These are phyloP conservation scores for Halichondria panicea DNA, from an alignment of 37 sponge, comb jelly and placozoan genomes.

Conservation along the genomic window DNA sequence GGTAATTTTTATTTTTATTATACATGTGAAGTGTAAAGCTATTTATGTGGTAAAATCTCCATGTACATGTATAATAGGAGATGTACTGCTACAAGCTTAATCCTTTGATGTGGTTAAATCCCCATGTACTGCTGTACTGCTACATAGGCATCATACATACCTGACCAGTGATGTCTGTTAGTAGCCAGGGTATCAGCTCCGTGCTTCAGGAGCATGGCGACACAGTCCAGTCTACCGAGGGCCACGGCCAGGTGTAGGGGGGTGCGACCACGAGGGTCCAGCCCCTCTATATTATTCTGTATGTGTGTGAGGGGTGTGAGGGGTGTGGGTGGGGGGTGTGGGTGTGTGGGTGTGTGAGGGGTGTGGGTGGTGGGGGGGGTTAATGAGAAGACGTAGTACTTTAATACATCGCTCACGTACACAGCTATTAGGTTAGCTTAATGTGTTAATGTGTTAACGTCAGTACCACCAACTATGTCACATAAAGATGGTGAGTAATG, in stretches of 20 bases:
- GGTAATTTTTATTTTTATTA: too few relatives aligned
- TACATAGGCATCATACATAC: conserved; percentile 4
- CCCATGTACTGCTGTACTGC: neutral
- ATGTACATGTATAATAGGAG: too few relatives aligned
- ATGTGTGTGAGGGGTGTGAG: neutral
- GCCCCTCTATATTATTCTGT: conserved; percentile 70
- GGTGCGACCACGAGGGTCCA: conserved; percentile 89
- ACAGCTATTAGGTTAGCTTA: too few relatives aligned
- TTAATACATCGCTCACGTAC: neutral
- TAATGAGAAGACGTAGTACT: too few relatives aligned
- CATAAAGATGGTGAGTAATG: too few relatives aligned
- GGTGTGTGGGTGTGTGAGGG: neutral
- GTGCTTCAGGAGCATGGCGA: conserved; percentile 63
- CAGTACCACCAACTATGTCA: too few relatives aligned
- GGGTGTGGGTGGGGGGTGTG: neutral
- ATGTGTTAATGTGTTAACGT: too few relatives aligned
- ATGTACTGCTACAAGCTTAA: neutral
- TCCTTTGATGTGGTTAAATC: neutral
- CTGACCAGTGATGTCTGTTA: conserved; percentile 83
- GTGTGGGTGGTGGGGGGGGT: too few relatives aligned
- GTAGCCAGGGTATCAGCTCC: conserved; percentile 73
- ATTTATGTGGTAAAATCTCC: too few relatives aligned
- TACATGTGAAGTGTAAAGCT: too few relatives aligned
- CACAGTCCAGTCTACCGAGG: conserved; percentile 58
- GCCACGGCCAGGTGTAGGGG: conserved; percentile 86